These are phyloP conservation scores for Tragelaphus imberbis DNA, from an alignment of 2,113 vertebrate genomes.

Conservation along the genomic window DNA sequence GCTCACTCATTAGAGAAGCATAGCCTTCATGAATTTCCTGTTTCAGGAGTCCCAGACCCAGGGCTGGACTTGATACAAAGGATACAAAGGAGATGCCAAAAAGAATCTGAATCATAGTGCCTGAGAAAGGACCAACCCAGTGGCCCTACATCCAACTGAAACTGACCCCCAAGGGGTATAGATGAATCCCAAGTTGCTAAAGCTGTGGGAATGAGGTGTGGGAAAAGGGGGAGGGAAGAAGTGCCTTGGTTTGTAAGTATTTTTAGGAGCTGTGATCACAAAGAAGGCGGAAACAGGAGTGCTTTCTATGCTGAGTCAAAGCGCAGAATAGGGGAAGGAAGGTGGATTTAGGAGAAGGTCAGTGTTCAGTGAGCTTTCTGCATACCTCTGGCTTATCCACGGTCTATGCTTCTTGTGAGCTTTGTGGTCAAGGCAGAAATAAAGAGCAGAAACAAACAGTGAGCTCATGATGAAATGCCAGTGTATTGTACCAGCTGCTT, in stretches of 20 bases:
- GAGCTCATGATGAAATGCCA: neutral
- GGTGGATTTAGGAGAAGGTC: neutral
- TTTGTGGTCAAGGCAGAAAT: slow-evolving; percentile 23
- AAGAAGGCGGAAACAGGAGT: neutral
- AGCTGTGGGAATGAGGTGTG: neutral
- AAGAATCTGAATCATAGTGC: neutral
- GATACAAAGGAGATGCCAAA: neutral
- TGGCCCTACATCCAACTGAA: neutral
- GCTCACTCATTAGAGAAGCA: neutral
- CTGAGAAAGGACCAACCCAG: neutral
- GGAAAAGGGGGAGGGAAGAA: neutral
- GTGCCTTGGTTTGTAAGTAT: neutral
- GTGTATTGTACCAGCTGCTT: neutral
- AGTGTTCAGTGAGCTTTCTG: neutral
- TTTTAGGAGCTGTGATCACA: neutral
- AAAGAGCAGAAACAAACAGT: neutral
- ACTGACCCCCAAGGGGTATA: neutral
- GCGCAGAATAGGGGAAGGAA: neutral
- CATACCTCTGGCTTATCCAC: neutral
- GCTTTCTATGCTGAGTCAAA: neutral
- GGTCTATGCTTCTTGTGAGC: neutral
- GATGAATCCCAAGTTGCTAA: neutral
- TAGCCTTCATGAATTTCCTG: neutral
- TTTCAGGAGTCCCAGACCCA: neutral
- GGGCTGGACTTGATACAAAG: neutral